These are phyloP conservation scores for Ectemnius lituratus DNA, from an alignment of 2,888 invertebrate species.

Conservation along the genomic window DNA sequence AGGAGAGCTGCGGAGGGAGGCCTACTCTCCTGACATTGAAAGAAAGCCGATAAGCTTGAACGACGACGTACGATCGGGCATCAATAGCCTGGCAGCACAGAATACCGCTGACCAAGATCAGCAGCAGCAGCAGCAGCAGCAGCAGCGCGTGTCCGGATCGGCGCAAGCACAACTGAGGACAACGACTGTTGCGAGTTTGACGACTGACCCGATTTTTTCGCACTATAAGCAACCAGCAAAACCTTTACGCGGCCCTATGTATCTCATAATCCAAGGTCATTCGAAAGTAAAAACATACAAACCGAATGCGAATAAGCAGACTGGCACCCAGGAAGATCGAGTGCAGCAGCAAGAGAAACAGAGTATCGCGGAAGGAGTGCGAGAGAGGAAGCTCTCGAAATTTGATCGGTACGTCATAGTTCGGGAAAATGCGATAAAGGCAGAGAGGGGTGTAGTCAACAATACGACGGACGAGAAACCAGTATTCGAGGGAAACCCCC, in stretches of 20 bases:
- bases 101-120: too few species aligned
- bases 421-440: slow-evolving; percentile 58
- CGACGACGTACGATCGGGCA: too few species aligned
- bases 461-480: slow-evolving; percentile 33
- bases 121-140: too few species aligned
- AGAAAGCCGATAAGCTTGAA: too few species aligned
- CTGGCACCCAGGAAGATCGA: slow-evolving; percentile 59
- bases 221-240: slow-evolving; percentile 82
- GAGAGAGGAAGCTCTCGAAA: slow-evolving; percentile 54
- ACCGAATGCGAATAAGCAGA: slow-evolving; percentile 75
- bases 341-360: neutral
- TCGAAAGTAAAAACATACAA: slow-evolving; percentile 92
- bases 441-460: slow-evolving; percentile 24
- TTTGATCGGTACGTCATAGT: slow-evolving; percentile 63
- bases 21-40: too few species aligned
- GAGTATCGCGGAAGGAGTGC: neutral
- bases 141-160: too few species aligned
- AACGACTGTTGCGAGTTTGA: slow-evolving; percentile 79
- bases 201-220: slow-evolving; percentile 82
- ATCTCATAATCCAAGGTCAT: slow-evolving; percentile 90
- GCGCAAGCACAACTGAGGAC: slow-evolving; percentile 73
- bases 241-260: slow-evolving; percentile 83
- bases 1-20: too few species aligned
- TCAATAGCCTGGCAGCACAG: too few species aligned
- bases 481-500: slow-evolving; percentile 49